Percentiles rank a stretch among this genome's conserved stretches.
Evolutionary conservation across 2,888 invertebrate species (phyloP).

Genomic region (Mythimna ferrago): DNA sequence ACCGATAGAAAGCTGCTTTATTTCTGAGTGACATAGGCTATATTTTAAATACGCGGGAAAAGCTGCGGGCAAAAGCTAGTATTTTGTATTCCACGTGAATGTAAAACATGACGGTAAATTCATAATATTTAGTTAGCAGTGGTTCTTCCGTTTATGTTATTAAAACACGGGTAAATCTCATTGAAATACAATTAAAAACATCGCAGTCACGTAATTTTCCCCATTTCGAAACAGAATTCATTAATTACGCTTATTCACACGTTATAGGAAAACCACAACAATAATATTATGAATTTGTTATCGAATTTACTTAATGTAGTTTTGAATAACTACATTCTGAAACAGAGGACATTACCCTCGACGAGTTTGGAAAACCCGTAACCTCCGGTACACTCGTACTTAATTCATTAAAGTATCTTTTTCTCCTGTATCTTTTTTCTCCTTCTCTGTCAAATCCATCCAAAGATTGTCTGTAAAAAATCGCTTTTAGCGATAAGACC

Average conservation of each 20-base stretch:
- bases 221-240: conserved; percentile 24
- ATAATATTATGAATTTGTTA: conserved; percentile 27
- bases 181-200: conserved; percentile 5
- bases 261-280: conserved; percentile 38
- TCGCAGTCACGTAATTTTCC: conserved; percentile 32
- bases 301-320: background rate
- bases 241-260: conserved; percentile 26
- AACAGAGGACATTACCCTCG: conserved; percentile 30
- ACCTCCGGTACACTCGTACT: background rate
- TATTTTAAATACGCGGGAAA: too few relatives aligned
- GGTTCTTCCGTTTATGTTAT: background rate
- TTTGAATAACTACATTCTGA: conserved; percentile 1
- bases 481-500: too few relatives aligned
- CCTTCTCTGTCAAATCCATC: too few relatives aligned
- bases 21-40: too few relatives aligned
- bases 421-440: too few relatives aligned
- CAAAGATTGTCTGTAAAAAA: too few relatives aligned
- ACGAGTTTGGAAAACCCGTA: conserved; percentile 15
- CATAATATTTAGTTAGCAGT: background rate
- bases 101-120: background rate
- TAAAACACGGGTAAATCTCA: background rate
- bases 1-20: too few relatives aligned
- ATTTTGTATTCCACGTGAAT: background rate
- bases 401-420: too few relatives aligned
- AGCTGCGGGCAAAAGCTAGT: too few relatives aligned